These are phyloP conservation scores for Apteryx owenii DNA, from an alignment of 2,113 vertebrate genomes.

Conservation along the genomic window DNA sequence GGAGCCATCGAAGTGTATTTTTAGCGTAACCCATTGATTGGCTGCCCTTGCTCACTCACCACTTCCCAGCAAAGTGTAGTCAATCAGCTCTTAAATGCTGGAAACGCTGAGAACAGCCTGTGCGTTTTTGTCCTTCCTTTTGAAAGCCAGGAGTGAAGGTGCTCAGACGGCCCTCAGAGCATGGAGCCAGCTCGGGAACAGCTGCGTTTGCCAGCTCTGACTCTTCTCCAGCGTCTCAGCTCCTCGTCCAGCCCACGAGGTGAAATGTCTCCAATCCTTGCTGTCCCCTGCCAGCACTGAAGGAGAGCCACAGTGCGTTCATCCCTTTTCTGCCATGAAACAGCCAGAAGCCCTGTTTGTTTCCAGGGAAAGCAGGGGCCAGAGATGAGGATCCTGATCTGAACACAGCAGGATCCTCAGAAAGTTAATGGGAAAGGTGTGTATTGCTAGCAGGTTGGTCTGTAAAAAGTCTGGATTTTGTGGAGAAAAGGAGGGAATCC, in stretches of 20 bases:
- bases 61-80: background rate
- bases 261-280: background rate
- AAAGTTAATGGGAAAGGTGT: too few relatives aligned
- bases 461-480: background rate
- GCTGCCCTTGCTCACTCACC: background rate
- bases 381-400: background rate
- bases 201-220: background rate
- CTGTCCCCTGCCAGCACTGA: background rate
- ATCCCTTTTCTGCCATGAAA: background rate
- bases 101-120: background rate
- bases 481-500: background rate
- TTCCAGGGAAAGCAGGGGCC: background rate
- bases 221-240: background rate
- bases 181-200: background rate
- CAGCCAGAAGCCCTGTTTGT: background rate
- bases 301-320: background rate
- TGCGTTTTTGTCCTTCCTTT: background rate
- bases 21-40: background rate
- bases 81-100: background rate
- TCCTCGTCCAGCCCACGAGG: background rate
- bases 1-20: background rate
- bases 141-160: background rate
- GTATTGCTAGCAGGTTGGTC: background rate
- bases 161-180: accelerated
- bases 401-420: background rate